Percentiles rank a stretch among this genome's conserved stretches.
phyloP scores from a whole-genome alignment of 23 tunicate genomes.

The Styela clava region DNA sequence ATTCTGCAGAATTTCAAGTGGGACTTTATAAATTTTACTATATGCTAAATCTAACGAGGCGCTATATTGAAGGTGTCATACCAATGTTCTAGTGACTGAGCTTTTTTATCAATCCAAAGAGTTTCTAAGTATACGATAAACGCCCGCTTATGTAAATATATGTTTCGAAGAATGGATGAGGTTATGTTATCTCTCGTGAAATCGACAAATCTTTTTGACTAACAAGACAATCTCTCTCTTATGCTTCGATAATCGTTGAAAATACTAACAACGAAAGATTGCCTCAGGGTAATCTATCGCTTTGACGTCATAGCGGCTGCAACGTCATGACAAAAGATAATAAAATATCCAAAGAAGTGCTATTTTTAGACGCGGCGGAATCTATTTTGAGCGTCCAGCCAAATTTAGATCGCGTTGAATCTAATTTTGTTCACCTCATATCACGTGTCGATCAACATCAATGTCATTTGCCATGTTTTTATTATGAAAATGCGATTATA shows the following conservation, averaged over 20 bases:
- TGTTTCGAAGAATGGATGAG: not conserved
- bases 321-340: conserved; percentile 1
- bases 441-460: not conserved
- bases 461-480: not conserved
- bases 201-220: not conserved
- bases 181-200: not conserved
- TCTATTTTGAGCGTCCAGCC: not conserved
- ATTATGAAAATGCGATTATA: not conserved
- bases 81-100: no score
- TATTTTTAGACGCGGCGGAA: not conserved
- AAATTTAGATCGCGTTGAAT: not conserved
- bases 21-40: no score
- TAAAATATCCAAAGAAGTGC: not conserved
- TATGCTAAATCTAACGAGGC: no score
- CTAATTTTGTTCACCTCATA: not conserved
- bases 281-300: not conserved
- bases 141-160: no score
- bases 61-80: no score
- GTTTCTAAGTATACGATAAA: no score
- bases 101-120: no score
- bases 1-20: no score
- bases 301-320: conserved; percentile 18
- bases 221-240: not conserved
- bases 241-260: not conserved
- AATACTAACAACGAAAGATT: not conserved